Evolutionary conservation across 2,888 invertebrate species (phyloP), one percentile per base, ranked within the genome.

Genomic region (Agrotis puta): DNA sequence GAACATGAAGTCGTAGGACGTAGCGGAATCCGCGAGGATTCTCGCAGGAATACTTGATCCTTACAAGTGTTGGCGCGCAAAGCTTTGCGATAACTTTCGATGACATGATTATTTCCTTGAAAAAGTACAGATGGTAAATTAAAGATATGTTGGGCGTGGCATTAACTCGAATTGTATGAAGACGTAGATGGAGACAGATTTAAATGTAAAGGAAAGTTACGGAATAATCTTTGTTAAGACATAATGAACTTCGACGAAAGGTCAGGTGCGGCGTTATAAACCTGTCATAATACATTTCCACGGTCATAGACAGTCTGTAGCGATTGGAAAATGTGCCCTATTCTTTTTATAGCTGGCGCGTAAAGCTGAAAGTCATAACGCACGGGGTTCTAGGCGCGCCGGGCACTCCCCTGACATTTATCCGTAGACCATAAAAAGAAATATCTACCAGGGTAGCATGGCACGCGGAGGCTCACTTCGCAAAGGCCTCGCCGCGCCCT

Each of bases 341-440:
- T 87, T 85, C 80, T 81, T 82, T 89, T 88, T 89, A 89, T 88
- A 85, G 86, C 72, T 73, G 81, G 85, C 87, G 88, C 87, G 88
- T 92, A 91, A 92, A 89, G 88, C 86, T 74, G 73, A 78, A 85
- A 91, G 90, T 88, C 90, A 89, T 92, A 91, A 91, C 88, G 90
- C 87, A 88, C 86, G 84, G 87, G 82, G 89, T 89, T 88, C 82
- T 82, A 91, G 91, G 92, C 90, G 93, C 92, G 92, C 86, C 91
- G 87, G 89, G 91, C 95, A 92, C 95, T 92, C 95, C 94, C 94
- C 92, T 94, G 95, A 91, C 95, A 95, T 95, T 95, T 95, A 93
- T 92, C 92, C 93, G 91, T 90, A 92, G 92, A 92, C 94, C 95
- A 94, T 95, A 95, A 95, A 95, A 95, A 95, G 94, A 95, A 94